A percentile compares a stretch with the other conserved stretches of the same genome.
These are phyloP conservation scores for Apodemia mormo DNA, from an alignment of 2,888 invertebrate genomes.

Conservation along the genomic window DNA sequence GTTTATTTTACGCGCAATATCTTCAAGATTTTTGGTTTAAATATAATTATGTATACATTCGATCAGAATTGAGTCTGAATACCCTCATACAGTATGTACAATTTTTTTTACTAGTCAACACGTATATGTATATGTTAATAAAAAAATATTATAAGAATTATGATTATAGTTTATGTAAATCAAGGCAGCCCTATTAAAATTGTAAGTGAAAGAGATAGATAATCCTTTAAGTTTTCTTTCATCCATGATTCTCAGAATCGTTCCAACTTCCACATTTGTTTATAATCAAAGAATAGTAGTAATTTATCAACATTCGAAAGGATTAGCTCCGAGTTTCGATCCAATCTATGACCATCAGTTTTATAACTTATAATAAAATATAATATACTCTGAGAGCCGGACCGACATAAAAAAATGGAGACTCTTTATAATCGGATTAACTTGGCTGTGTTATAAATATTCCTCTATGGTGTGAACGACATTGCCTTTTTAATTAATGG, in stretches of 20 bases:
- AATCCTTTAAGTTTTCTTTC: conserved; percentile 16
- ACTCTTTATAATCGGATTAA: conserved; percentile 23
- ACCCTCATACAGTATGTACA: too few species aligned
- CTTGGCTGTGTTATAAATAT: neutral
- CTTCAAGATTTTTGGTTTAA: too few species aligned
- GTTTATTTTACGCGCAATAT: too few species aligned
- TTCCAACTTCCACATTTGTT: neutral
- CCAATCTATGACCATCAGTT: conserved; percentile 10
- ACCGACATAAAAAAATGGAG: conserved; percentile 14
- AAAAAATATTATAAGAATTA: neutral
- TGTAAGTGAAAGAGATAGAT: neutral
- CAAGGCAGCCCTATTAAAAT: neutral
- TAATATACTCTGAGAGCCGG: conserved; percentile 3
- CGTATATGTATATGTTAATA: neutral
- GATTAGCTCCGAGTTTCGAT: conserved; percentile 21
- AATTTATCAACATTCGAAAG: conserved; percentile 17
- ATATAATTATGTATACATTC: too few species aligned
- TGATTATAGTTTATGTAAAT: too few species aligned
- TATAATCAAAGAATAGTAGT: conserved; percentile 14
- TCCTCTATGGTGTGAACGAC: neutral
- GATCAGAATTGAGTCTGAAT: too few species aligned
- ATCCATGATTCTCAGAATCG: conserved; percentile 18
- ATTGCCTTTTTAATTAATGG: conserved; percentile 2
- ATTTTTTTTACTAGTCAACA: too few species aligned
- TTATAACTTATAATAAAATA: conserved; percentile 22